Base-by-base conservation (phyloP, 2,888 invertebrate genomes). In the Drosophila falleni region DNA sequence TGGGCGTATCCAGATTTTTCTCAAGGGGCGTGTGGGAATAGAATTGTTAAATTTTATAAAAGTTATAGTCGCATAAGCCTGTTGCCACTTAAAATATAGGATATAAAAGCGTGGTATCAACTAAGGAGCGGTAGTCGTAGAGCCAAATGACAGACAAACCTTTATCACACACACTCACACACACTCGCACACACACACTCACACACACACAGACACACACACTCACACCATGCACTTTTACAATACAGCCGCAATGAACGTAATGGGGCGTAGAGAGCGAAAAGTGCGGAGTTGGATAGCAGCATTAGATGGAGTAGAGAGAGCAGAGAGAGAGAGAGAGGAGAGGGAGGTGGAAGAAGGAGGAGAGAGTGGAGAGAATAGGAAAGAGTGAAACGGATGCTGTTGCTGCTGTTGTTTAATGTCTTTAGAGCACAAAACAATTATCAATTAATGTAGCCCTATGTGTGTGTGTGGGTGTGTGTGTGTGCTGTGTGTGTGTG, bases 341-440 rank as follows among this genome's bases (percentile, higher is more conserved):
- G 15, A 5, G 11, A 35, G 9, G 33, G 66, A 2, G 37, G 33
- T 0, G 11, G 33, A 33, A 37, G 37, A n/a, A 5, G 2, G 11
- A 11, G 0, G 39, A 53, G 42, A 19, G 41, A 29, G 46, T 0
- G n/a, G 10, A 47, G n/a, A 8, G 13, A 31, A 26, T 9, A 19
- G 55, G 19, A 5, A 13, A 42, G 10, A 39, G 62, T 47, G 31
- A 73, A 46, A 54, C 46, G 47, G 44, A 55, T 49, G 49, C n/a
- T 64, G 55, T 31, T 59, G 44, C 58, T 64, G 63, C 53, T 71
- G 74, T 70, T 83, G 86, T 79, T 86, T 86, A 83, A 84, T 88
- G 88, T 81, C 84, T 86, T 88, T 87, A 80, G 67, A 83, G 86
- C 83, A 85, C 88, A 85, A 83, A 83, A 88, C 88, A 86, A 86